phyloP scores from a whole-genome alignment of 1,140 invertebrate species.

The Euborellia annulipes region DNA sequence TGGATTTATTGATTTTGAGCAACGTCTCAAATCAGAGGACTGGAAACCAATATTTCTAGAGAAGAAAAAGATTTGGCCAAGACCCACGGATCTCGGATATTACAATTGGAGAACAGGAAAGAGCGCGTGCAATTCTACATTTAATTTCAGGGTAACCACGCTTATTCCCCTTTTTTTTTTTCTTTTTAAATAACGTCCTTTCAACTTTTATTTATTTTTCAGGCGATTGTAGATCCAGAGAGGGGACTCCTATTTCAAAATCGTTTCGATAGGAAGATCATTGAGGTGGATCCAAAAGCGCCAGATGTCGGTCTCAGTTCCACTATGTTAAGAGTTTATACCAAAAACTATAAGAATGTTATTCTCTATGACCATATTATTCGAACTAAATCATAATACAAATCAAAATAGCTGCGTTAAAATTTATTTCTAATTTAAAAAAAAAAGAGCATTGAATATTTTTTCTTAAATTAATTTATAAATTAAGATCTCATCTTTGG shows the following conservation, averaged over 20 bases:
- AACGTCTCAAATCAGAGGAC: conserved; percentile 49
- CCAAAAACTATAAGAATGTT: conserved; percentile 35
- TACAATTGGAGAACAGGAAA: conserved; percentile 54
- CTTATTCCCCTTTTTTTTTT: too few relatives aligned
- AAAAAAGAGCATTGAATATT: too few relatives aligned
- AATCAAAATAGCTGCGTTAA: too few relatives aligned
- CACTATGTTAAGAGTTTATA: conserved; percentile 31
- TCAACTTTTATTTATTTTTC: conserved; percentile 14
- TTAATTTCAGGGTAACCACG: conserved; percentile 39
- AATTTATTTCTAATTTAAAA: too few relatives aligned
- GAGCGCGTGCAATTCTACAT: conserved; percentile 42
- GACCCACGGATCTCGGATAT: conserved; percentile 48
- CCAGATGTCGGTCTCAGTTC: conserved; percentile 34
- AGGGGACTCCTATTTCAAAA: conserved; percentile 48
- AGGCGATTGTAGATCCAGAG: conserved; percentile 43
- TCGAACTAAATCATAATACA: conserved; percentile 29
- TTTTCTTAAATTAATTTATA: too few relatives aligned
- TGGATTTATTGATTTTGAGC: conserved; percentile 59
- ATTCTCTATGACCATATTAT: conserved; percentile 46
- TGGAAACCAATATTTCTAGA: conserved; percentile 52
- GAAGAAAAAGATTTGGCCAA: conserved; percentile 41
- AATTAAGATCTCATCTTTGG: too few relatives aligned
- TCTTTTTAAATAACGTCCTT: not conserved
- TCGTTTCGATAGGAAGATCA: conserved; percentile 40
- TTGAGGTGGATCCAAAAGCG: conserved; percentile 34